Percentiles rank a stretch among this genome's conserved stretches.
Conservation (phyloP, 2,888 invertebrate genomes). For the Nemurella pictetii region DNA sequence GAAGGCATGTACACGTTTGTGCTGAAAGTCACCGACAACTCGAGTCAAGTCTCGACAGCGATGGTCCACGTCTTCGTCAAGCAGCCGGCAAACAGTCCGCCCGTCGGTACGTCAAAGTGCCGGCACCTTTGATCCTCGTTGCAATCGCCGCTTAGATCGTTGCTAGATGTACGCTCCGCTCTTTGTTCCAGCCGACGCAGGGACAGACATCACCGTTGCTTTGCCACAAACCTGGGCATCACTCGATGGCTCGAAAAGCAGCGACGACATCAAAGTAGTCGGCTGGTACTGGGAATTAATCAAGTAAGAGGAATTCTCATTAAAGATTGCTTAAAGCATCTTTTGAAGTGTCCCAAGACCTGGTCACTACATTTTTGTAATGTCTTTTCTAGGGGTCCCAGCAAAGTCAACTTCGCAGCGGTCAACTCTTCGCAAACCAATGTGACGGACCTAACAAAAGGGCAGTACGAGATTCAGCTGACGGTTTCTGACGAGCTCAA, state of each 20-base stretch:
- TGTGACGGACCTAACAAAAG: slow-evolving; percentile 79
- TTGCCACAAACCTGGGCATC: slow-evolving; percentile 80
- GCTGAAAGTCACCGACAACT: slow-evolving; percentile 88
- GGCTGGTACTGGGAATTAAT: slow-evolving; percentile 84
- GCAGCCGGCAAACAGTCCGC: slow-evolving; percentile 83
- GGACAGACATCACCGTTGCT: slow-evolving; percentile 66
- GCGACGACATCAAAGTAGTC: slow-evolving; percentile 81
- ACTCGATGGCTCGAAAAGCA: slow-evolving; percentile 79
- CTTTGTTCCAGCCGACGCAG: slow-evolving; percentile 55
- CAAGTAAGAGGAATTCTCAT: slow-evolving; percentile 51
- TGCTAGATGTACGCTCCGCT: not conserved
- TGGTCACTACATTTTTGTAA: too few relatives aligned
- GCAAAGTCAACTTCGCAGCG: slow-evolving; percentile 52
- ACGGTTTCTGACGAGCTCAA: slow-evolving; percentile 84
- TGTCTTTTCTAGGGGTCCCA: slow-evolving; percentile 56
- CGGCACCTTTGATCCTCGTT: not conserved
- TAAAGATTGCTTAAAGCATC: not conserved
- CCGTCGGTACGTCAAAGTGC: slow-evolving; percentile 66
- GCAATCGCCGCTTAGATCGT: not conserved
- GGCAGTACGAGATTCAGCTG: slow-evolving; percentile 78
- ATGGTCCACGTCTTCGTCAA: slow-evolving; percentile 93
- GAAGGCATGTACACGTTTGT: slow-evolving; percentile 94
- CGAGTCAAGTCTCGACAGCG: slow-evolving; percentile 83
- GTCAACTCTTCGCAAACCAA: slow-evolving; percentile 71
- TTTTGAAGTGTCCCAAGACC: not conserved